These are phyloP conservation scores for Hololepta plana DNA, from an alignment of 2,888 invertebrate species.

Conservation along the genomic window DNA sequence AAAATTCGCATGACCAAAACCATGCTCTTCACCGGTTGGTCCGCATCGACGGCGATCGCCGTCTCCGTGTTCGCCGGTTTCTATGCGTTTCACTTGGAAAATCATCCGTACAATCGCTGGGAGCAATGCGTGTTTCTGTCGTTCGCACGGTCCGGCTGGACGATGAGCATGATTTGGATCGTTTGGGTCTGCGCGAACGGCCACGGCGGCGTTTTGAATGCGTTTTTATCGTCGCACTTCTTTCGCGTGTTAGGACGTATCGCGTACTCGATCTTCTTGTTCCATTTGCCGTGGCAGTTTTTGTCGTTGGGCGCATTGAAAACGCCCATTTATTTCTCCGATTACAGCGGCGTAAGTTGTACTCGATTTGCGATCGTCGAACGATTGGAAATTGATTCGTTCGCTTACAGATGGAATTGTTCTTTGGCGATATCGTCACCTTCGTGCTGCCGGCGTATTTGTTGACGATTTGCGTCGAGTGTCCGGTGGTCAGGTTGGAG, in stretches of 20 bases:
- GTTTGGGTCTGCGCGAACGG: conserved; percentile 31
- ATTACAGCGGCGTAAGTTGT: conserved; percentile 17
- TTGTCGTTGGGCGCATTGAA: conserved; percentile 16
- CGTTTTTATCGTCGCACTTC: conserved; percentile 15
- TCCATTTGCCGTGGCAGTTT: conserved; percentile 19
- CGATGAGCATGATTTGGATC: conserved; percentile 29
- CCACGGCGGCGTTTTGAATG: conserved; percentile 25
- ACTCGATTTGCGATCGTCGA: background rate
- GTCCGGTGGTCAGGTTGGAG: conserved; percentile 18
- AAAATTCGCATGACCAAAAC: conserved; percentile 15
- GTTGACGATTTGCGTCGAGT: conserved; percentile 20
- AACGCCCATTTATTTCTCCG: conserved; percentile 17
- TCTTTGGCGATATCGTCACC: conserved; percentile 17
- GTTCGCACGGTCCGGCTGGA: conserved; percentile 28
- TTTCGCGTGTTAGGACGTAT: conserved; percentile 21
- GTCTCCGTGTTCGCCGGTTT: conserved; percentile 15
- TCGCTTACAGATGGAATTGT: conserved; percentile 15
- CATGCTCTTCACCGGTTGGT: conserved; percentile 12
- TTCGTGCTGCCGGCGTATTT: conserved; percentile 15
- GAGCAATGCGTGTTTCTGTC: conserved; percentile 26
- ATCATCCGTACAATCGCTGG: conserved; percentile 19
- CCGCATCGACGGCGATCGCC: conserved; percentile 14
- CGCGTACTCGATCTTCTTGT: conserved; percentile 21
- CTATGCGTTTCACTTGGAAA: conserved; percentile 17
- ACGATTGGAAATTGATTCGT: conserved; percentile 1